phyloP scores from a whole-genome alignment of 2,113 vertebrate species.

The Bujurquina vittata region DNA sequence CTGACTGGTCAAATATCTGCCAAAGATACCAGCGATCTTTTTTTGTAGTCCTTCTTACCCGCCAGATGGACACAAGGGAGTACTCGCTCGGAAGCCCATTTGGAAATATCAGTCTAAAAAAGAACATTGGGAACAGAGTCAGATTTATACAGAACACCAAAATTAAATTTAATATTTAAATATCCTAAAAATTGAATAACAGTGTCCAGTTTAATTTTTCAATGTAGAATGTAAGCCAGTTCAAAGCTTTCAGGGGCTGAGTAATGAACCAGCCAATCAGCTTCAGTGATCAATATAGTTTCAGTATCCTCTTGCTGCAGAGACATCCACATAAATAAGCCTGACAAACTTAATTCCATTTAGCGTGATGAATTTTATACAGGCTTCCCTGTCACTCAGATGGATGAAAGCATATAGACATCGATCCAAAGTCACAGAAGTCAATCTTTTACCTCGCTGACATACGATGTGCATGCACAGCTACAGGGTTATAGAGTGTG shows the following conservation, averaged over 20 bases:
- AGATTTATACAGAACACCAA: not conserved
- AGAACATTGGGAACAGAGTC: conserved; percentile 20
- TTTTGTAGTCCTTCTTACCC: conserved; percentile 90
- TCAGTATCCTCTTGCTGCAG: conserved; percentile 40
- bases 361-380: conserved; percentile 63
- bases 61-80: conserved; percentile 85
- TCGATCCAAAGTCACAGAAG: conserved; percentile 61
- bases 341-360: conserved; percentile 69
- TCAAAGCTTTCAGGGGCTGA: conserved; percentile 26
- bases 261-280: conserved; percentile 54
- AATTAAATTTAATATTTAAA: not conserved
- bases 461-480: conserved; percentile 16
- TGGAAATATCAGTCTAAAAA: conserved; percentile 87
- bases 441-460: conserved; percentile 53
- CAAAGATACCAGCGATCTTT: conserved; percentile 95
- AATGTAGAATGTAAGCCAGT: not conserved
- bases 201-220: not conserved
- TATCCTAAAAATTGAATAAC: not conserved
- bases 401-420: conserved; percentile 69
- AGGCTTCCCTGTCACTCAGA: conserved; percentile 51
- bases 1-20: conserved; percentile 89
- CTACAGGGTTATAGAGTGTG: conserved; percentile 25
- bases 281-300: conserved; percentile 65
- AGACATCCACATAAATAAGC: conserved; percentile 62
- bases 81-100: conserved; percentile 89